Evolutionary conservation across 2,888 invertebrate species (phyloP).

Genomic region (Drosophila fungiperda): DNA sequence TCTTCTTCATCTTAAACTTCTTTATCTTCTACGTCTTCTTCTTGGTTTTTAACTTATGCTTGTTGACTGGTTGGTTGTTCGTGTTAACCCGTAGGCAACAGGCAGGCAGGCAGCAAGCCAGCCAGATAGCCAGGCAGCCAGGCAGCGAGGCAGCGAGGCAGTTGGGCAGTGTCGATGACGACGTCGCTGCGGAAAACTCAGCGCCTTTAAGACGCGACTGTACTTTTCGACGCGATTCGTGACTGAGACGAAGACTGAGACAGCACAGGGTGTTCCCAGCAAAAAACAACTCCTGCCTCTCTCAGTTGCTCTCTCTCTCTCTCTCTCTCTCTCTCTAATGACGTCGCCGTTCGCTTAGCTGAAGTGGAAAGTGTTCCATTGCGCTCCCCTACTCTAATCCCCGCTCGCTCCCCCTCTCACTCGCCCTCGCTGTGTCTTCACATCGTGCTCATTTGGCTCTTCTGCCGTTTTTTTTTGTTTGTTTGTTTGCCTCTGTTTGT

Average conservation of each 20-base stretch:
- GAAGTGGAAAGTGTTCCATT: conserved; percentile 52
- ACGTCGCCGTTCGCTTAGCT: conserved; percentile 38
- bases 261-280: conserved; percentile 50
- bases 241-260: conserved; percentile 5
- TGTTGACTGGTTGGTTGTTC: conserved; percentile 3
- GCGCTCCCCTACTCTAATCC: background rate
- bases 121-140: background rate
- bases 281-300: conserved; percentile 32
- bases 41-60: background rate
- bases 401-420: background rate
- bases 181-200: conserved; percentile 58
- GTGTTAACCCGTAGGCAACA: conserved; percentile 41
- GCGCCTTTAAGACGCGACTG: conserved; percentile 62
- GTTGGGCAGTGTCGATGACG: conserved; percentile 14
- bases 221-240: conserved; percentile 47
- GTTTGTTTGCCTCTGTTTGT: conserved; percentile 57
- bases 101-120: conserved; percentile 14
- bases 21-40: background rate
- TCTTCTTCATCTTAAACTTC: conserved; percentile 2
- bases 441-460: conserved; percentile 11
- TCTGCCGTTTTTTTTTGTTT: conserved; percentile 34
- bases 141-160: background rate
- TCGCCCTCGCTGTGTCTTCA: background rate
- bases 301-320: conserved; percentile 8
- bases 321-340: conserved; percentile 19